Base-by-base conservation (phyloP, 1,140 invertebrate species). In the Pseudomyrmex concolor region DNA sequence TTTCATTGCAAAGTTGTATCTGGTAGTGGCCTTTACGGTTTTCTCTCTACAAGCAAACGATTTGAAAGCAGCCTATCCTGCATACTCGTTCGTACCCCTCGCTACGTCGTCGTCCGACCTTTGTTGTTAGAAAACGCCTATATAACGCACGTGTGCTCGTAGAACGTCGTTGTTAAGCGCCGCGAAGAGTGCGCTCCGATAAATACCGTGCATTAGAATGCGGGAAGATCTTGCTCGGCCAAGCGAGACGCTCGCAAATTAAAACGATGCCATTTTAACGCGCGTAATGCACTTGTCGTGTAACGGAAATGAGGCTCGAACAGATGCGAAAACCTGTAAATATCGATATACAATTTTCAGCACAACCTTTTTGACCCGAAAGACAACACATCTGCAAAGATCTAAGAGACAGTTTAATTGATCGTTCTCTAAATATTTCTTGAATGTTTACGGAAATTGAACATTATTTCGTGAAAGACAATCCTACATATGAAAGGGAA, bases 131-230 rank as follows among this genome's bases (percentile, higher is more conserved):
- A 73, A 88, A 83, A 34, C 5, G 34, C 34, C 34, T 73, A 60
- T 87, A 86, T 72, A 71, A 82, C 72, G 48, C 87, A 89, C 76
- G 74, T 86, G 84, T 84, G 87, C 76, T 62, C 66, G 57, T 80
- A 71, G 70, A 50, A 74, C 78, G 70, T 57, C 25, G 10, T 62
- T 77, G 55, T 34, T 34, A 34, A 34, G 34, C 54, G 64, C 7
- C 10, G 43, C 66, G 19, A 74, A 73, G 60, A 60, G 43, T 51
- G n/a, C 62, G 25, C 55, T 85, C 70, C 85, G 73, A 89, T 81
- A 89, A 88, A 72, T 71, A 83, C 3, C 15, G 57, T 22, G 71
- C 62, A 57, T 55, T 17, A 68, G 54, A 17, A 57, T 34, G 34
- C 12, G 12, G 45, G 13, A 59, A 71, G 59, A 55, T 45, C 54